phyloP scores from a whole-genome alignment of 2,888 invertebrate species.

The Callimorpha dominula region DNA sequence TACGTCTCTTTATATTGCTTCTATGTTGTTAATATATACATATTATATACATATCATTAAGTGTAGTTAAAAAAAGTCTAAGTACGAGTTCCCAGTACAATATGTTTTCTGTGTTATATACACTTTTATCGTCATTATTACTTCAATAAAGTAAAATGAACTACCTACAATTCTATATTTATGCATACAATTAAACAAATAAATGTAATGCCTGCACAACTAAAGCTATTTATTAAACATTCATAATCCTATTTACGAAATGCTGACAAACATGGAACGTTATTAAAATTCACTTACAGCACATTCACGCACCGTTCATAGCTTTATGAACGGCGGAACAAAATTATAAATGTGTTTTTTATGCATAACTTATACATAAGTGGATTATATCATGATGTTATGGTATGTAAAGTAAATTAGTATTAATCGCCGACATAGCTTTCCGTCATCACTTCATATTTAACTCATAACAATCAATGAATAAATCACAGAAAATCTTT shows the following conservation, averaged over 20 bases:
- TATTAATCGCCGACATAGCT: too few relatives aligned
- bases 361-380: conserved; percentile 27
- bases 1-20: too few relatives aligned
- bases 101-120: too few relatives aligned
- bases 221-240: neutral
- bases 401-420: neutral
- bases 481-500: too few relatives aligned
- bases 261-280: neutral
- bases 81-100: too few relatives aligned
- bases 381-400: neutral
- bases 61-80: too few relatives aligned
- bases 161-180: neutral
- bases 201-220: neutral
- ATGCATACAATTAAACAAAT: neutral
- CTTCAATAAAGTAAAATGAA: neutral
- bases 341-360: conserved; percentile 19
- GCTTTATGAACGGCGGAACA: neutral
- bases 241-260: neutral
- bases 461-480: neutral
- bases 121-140: too few relatives aligned
- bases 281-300: conserved; percentile 12
- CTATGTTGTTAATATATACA: too few relatives aligned
- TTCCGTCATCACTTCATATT: neutral
- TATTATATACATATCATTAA: too few relatives aligned
- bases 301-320: neutral